A percentile compares a stretch with the other conserved stretches of the same genome.
Evolutionary conservation across 1,140 invertebrate species (phyloP).

Genomic region (Aphidius gifuensis): DNA sequence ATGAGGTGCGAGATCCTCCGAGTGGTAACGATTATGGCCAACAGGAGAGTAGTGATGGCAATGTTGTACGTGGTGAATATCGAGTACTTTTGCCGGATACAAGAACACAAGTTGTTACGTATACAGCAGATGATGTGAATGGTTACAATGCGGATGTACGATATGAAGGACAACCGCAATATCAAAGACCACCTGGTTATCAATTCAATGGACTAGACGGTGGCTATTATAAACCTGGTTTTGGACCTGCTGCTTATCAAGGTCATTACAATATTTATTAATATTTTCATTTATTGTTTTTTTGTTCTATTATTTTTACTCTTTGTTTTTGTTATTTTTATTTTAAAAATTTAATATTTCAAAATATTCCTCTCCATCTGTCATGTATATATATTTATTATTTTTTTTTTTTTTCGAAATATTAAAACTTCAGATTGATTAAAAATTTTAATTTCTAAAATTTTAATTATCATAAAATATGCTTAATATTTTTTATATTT

Average conservation of each 20-base stretch:
- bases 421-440: no score
- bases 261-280: slow-evolving; percentile 4
- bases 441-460: no score
- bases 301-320: no score
- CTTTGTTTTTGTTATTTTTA: no score
- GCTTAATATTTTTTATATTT: no score
- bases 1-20: slow-evolving; percentile 71
- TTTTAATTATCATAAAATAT: no score
- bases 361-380: no score
- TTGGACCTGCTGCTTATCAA: slow-evolving; percentile 21
- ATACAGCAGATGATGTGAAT: slow-evolving; percentile 72
- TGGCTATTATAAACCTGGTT: slow-evolving; percentile 28
- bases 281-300: not conserved
- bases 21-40: slow-evolving; percentile 70
- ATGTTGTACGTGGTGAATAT: slow-evolving; percentile 68
- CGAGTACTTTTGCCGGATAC: slow-evolving; percentile 71
- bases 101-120: slow-evolving; percentile 68
- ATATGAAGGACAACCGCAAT: slow-evolving; percentile 70
- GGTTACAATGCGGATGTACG: slow-evolving; percentile 76
- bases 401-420: no score
- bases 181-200: slow-evolving; percentile 44
- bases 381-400: no score
- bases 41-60: slow-evolving; percentile 68
- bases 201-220: slow-evolving; percentile 12
- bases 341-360: no score